Percentiles rank a stretch among this genome's conserved stretches.
Conservation (phyloP, 2,888 invertebrate genomes). For the Chydorus sphaericus region DNA sequence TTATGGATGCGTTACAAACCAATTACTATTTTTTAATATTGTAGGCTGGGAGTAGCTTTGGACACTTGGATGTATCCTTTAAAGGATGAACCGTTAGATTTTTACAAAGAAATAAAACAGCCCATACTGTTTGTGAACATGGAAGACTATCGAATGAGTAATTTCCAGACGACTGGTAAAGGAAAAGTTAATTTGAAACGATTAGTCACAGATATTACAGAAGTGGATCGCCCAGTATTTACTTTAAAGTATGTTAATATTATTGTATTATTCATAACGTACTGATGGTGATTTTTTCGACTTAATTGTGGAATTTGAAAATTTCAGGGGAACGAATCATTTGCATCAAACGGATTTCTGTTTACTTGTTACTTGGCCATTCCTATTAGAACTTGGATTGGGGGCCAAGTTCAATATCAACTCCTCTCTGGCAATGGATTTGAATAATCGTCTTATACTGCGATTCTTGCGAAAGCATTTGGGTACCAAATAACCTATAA, state of each 20-base stretch:
- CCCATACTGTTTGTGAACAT: conserved; percentile 42
- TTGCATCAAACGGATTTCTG: too few species aligned
- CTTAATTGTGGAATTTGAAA: neutral
- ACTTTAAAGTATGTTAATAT: conserved; percentile 31
- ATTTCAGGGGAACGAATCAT: neutral
- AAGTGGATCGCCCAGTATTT: conserved; percentile 27
- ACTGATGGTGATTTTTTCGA: too few species aligned
- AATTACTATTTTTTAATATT: too few species aligned
- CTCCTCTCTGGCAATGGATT: conserved; percentile 4
- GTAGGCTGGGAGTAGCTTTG: conserved; percentile 36
- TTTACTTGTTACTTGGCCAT: too few species aligned
- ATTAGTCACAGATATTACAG: conserved; percentile 23
- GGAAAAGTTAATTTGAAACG: conserved; percentile 35
- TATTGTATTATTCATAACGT: too few species aligned
- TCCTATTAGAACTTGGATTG: too few species aligned
- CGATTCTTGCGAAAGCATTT: conserved; percentile 11
- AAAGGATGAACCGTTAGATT: conserved; percentile 32
- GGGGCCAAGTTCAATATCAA: too few species aligned
- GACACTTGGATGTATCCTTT: conserved; percentile 48
- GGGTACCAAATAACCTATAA: conserved; percentile 10
- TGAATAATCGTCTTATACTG: conserved; percentile 10
- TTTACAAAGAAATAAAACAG: conserved; percentile 30
- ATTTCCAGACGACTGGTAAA: conserved; percentile 39
- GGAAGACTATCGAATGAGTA: too few species aligned
- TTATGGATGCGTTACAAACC: too few species aligned